Base-by-base conservation (phyloP, 2,888 invertebrate species). In the Phortica okadai region DNA sequence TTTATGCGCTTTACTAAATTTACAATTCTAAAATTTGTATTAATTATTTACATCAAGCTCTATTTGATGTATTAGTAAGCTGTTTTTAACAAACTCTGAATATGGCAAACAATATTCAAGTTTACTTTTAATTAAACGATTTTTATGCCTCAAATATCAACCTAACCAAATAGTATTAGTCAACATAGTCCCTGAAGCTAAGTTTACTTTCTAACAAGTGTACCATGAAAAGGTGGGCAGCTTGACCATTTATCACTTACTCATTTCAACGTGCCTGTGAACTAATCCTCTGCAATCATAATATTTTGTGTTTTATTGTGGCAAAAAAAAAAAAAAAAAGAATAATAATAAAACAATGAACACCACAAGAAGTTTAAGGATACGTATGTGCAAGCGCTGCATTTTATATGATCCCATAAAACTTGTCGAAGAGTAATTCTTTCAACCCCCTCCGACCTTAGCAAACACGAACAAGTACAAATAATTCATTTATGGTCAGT, bases 271-370 rank as follows among this genome's bases (percentile, higher is more conserved):
- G 33, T 76, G 76, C 77, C 80, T 75, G 78, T 78, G 75, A 56
- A 83, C 83, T 87, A 89, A 89, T 87, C 89, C 87, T 87, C 84
- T 84, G 83, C 82, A 82, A 86, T 83, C 82, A 82, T 80, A 81
- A 86, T 87, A 88, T 89, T 88, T 89, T 87, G 85, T 88, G 85
- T 88, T 86, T 88, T 86, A 83, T 80, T 84, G 79, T 77, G 82
- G 77, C 84, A 56, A 33, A 33, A 1, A 72, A 72, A 10, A 16
- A 16, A 54, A 50, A 54, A 50, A 25, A 72, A 72, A 72, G 11
- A 72, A 16, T 21, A 44, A 45, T 50, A 50, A 50, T 2, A 50
- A 44, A 44, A 59, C n/a, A 42, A 42, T 62, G 21, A 16, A 62
- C 21, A 8, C 33, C 25, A 62, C 21, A 8, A 62, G 62, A 62